Base-by-base conservation (phyloP, 2,797 vertebrate species). In the Eulemur rubriventer region DNA sequence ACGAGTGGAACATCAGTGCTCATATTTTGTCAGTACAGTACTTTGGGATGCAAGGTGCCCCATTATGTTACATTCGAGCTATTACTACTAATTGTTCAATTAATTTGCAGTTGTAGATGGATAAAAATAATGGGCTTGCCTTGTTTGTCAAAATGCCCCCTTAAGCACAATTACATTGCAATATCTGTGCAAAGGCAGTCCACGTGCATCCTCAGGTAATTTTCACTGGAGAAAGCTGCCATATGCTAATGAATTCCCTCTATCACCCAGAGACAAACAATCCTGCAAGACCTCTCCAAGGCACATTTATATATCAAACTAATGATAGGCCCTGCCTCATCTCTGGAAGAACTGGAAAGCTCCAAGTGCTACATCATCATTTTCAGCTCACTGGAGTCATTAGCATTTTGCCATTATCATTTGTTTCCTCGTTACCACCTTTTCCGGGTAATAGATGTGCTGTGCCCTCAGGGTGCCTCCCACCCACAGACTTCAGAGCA, bases 81-180 rank as follows among this genome's bases (percentile, higher is more conserved):
- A 93, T 97, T 96, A 94, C 55, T 81, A 91, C 96, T 97, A 97
- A 97, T 96, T 96, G 95, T 96, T 92, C 96, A 95, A 97, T 97
- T 98, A 97, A 97, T 98, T 95, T 93, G 52, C 87, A 93, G 78
- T 92, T 94, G 84, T 89, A 85, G 46, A 38, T 96, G 92, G 61
- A 89, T 91, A 96, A 97, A 96, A 96, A 96, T 95, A 96, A 96
- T 94, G 87, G 78, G 48, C 91, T 97, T 95, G 26, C 87, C 96
- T 95, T 95, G n/a, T 97, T 97, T 96, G 72, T 97, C 94, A 95
- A 95, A 97, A 97, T 94, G 83, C 38, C 73, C 97, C 97, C 96
- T 43, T 55, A 96, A 94, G 98, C 43, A 90, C 67, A 84, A 97
- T 96, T 97, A 96, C 55, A 83, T 6, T 85, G 87, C 78, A 80